Conservation (phyloP, 2,797 vertebrate species). For the Euthynnus affinis region DNA sequence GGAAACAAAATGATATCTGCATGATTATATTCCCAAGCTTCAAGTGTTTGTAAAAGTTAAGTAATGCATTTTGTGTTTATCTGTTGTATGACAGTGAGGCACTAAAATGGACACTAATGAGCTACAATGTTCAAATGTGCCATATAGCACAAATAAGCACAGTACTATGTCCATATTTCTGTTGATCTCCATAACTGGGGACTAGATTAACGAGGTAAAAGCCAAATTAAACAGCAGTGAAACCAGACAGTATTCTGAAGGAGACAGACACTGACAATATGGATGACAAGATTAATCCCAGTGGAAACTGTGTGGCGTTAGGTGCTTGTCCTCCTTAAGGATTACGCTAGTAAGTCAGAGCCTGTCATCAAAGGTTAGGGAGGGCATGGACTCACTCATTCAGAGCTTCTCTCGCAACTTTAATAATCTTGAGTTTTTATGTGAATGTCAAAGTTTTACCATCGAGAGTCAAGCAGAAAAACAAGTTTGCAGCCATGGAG, state of each 20-base stretch:
- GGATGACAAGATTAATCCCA: constrained; percentile 66
- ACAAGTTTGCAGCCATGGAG: constrained; percentile 41
- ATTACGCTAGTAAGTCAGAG: constrained; percentile 64
- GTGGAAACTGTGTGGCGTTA: constrained; percentile 56
- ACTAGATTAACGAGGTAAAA: constrained; percentile 23
- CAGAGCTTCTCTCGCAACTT: constrained; percentile 19
- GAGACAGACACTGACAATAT: constrained; percentile 54
- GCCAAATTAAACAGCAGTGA: constrained; percentile 23
- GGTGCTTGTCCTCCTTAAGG: constrained; percentile 52
- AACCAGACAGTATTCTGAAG: constrained; percentile 40
- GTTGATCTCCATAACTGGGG: constrained; percentile 14
- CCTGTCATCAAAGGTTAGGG: constrained; percentile 53
- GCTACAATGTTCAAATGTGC: not conserved
- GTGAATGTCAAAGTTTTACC: constrained; percentile 27
- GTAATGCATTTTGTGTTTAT: no score
- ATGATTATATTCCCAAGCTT: not conserved
- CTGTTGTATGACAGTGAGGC: no score
- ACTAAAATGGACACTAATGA: not conserved
- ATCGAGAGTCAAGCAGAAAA: constrained; percentile 25
- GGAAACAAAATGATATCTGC: not conserved
- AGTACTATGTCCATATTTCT: not conserved
- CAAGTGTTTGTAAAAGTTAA: constrained; percentile 1
- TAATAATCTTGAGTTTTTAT: constrained; percentile 25
- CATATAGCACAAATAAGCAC: not conserved
- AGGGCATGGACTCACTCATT: constrained; percentile 33